phyloP scores from a whole-genome alignment of 1,140 invertebrate genomes.

The Steinernema feltiae region DNA sequence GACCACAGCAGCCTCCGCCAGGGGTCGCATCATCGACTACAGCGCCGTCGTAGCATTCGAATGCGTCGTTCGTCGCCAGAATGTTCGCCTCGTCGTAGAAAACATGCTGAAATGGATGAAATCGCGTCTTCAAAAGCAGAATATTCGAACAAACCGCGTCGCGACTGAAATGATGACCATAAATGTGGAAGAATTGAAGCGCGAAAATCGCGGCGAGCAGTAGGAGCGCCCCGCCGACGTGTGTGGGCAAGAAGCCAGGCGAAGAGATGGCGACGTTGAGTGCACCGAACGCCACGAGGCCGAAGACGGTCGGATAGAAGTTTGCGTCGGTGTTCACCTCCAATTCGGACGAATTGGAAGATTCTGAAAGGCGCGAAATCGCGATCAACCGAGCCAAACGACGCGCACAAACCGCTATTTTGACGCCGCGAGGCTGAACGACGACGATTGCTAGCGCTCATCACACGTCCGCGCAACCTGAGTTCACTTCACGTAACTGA shows the following conservation, averaged over 20 bases:
- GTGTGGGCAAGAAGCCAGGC: neutral
- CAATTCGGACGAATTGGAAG: neutral
- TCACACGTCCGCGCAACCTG: neutral
- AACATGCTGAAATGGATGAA: neutral
- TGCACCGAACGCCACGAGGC: neutral
- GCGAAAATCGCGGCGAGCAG: neutral
- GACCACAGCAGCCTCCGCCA: neutral
- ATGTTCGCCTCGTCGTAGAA: conserved; percentile 13
- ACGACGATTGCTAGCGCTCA: neutral
- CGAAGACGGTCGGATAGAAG: conserved; percentile 2
- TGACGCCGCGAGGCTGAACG: neutral
- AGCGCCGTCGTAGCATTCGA: neutral
- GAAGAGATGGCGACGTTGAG: neutral
- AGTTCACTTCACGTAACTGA: neutral
- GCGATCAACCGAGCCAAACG: neutral
- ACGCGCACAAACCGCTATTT: neutral
- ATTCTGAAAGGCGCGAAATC: neutral
- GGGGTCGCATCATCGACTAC: neutral
- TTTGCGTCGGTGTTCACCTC: neutral
- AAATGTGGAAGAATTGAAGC: neutral
- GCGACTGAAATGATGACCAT: neutral
- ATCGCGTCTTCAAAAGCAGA: neutral
- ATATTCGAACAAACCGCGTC: neutral
- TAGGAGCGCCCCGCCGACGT: neutral
- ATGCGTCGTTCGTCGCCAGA: neutral